Evolutionary conservation across 35 echinoderm and acorn worm species (phyloP).

Genomic region (Ophiothrix spiculata): DNA sequence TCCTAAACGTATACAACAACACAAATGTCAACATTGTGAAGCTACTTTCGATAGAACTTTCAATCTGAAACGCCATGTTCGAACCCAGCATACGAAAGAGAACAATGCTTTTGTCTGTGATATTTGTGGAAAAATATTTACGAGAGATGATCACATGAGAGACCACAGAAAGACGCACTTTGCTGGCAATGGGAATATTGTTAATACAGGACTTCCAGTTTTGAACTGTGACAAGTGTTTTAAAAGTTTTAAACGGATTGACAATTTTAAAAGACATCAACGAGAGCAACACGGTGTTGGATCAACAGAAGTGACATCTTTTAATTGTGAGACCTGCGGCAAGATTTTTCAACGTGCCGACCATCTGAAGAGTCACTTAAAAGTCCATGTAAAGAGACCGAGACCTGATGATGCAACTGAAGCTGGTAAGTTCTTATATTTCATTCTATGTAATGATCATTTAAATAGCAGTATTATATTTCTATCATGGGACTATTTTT

Average conservation of each 20-base stretch:
- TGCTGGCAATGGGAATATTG: background rate
- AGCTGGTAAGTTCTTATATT: background rate
- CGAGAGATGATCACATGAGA: background rate
- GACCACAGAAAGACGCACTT: background rate
- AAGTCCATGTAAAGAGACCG: background rate
- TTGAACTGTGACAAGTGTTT: background rate
- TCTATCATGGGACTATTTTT: background rate
- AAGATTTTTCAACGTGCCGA: background rate
- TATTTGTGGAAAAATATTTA: background rate
- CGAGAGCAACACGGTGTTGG: too few species aligned
- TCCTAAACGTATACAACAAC: background rate
- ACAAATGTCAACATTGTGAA: background rate
- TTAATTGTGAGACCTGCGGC: background rate
- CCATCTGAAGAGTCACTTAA: too few species aligned
- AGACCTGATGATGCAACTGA: background rate
- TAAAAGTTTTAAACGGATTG: background rate
- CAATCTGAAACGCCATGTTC: background rate
- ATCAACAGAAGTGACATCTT: background rate
- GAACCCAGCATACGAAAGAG: background rate
- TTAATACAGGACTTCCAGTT: background rate
- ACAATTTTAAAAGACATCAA: background rate
- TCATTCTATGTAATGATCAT: too few species aligned
- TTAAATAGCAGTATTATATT: background rate
- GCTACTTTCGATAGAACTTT: background rate
- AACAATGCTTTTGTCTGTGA: background rate